Base-by-base conservation (phyloP, 2,888 invertebrate genomes). In the Operophtera brumata region DNA sequence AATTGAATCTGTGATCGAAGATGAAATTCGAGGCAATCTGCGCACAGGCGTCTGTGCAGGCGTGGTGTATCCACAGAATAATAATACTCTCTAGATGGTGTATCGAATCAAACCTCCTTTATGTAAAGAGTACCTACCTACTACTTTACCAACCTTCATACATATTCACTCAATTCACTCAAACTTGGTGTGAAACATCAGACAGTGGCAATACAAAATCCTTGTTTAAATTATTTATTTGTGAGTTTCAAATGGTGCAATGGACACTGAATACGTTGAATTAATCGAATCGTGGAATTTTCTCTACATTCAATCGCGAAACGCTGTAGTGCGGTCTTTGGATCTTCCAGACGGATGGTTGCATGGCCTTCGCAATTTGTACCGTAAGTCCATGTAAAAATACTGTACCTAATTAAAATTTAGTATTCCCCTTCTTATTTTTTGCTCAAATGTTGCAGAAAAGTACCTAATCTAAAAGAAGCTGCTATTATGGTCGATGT, bases 271-370 rank as follows among this genome's bases (percentile, higher is more conserved):
- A n/a, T 20, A 20, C 20, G 20, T 20, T 28, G 32, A 7, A 20
- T 20, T 20, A 20, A 2, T 20, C 4, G 20, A 20, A 8, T 46
- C 65, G 40, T 77, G 67, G 56, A 75, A 84, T 70, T 79, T 61
- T 59, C 34, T 81, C 10, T 86, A 83, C 47, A 59, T 73, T 26
- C 68, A 71, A 30, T 62, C 73, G 28, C 80, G 87, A 55, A 89
- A 89, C 73, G 61, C 64, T 34, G 1, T 86, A 1, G 78, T 89
- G 43, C 80, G 87, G 5, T 83, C 86, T 41, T 75, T 79, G 67
- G 86, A 89, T 60, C 64, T 65, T 13, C 76, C 83, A 2, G 74
- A 73, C 52, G 87, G 89, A 14, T 77, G 75, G 74, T 70, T 88
- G 28, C 58, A 78, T 59, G 66, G 62, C 40, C 57, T 85, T 40